Evolutionary conservation across 2,797 vertebrate genomes (phyloP).

Genomic region (Sebastes paucispinis): DNA sequence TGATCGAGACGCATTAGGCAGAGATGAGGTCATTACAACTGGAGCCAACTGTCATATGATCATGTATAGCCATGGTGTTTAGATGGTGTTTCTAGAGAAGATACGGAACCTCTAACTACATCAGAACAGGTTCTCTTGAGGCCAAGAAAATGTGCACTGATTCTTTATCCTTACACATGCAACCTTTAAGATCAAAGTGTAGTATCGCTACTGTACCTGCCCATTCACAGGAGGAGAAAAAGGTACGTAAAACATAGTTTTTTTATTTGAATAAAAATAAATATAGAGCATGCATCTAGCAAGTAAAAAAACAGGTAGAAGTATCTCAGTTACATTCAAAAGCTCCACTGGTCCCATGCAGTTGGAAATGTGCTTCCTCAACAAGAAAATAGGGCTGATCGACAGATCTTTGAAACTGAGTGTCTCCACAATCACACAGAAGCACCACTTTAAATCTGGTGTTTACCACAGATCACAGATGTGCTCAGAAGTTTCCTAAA

Average conservation of each 20-base stretch:
- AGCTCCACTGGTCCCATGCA: background rate
- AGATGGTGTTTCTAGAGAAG: background rate
- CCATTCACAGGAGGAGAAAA: too few relatives aligned
- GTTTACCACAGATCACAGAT: too few relatives aligned
- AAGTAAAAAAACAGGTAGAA: background rate
- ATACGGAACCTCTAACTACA: background rate
- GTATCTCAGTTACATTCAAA: background rate
- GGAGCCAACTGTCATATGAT: conserved; percentile 53
- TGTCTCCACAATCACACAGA: too few relatives aligned
- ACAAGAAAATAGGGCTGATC: too few relatives aligned
- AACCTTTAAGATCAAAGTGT: background rate
- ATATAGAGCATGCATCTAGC: background rate
- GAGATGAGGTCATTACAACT: conserved; percentile 67
- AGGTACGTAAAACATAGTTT: background rate
- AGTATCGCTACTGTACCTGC: background rate
- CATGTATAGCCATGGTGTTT: background rate
- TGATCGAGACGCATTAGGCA: conserved; percentile 73
- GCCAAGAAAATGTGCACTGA: background rate
- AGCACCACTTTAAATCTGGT: too few relatives aligned
- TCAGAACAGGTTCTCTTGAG: background rate
- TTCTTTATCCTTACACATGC: background rate
- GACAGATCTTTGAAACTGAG: too few relatives aligned
- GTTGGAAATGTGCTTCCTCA: background rate
- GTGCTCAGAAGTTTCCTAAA: too few relatives aligned
- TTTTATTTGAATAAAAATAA: background rate